Evolutionary conservation across 2,888 invertebrate species (phyloP).

Genomic region (Ochropacha duplaris): DNA sequence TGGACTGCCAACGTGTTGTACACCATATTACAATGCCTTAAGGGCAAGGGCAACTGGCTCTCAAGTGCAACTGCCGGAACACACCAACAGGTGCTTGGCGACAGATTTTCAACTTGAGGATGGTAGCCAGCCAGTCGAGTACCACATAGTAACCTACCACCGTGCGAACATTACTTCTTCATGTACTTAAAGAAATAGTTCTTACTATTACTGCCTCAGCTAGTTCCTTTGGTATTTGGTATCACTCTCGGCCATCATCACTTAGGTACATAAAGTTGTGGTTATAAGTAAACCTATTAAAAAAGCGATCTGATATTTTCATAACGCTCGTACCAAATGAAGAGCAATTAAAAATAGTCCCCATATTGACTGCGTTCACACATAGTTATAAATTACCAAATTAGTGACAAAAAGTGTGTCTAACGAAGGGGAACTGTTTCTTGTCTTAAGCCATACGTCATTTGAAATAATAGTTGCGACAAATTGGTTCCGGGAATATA

Average conservation of each 20-base stretch:
- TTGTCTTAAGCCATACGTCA: constrained; percentile 28
- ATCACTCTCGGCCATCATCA: neutral
- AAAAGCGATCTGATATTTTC: neutral
- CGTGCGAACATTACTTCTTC: too few species aligned
- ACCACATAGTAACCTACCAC: too few species aligned
- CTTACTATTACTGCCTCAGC: too few species aligned
- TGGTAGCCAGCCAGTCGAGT: too few species aligned
- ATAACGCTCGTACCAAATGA: constrained; percentile 1
- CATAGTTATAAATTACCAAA: constrained; percentile 5
- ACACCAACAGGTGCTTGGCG: too few species aligned
- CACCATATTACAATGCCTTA: too few species aligned
- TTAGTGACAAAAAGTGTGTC: constrained; percentile 4
- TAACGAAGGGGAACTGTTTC: constrained; percentile 21
- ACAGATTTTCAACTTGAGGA: too few species aligned
- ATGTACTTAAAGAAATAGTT: too few species aligned
- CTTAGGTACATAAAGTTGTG: neutral
- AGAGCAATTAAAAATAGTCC: constrained; percentile 1
- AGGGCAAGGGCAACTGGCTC: too few species aligned
- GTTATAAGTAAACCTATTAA: neutral
- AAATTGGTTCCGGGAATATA: constrained; percentile 37
- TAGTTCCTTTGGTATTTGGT: too few species aligned
- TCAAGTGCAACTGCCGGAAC: too few species aligned
- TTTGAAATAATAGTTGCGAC: constrained; percentile 31
- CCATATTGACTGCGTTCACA: constrained; percentile 7
- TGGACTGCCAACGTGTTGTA: too few species aligned